Evolutionary conservation across 2,888 invertebrate species (phyloP).

Genomic region (Acanthosepion esculentum): DNA sequence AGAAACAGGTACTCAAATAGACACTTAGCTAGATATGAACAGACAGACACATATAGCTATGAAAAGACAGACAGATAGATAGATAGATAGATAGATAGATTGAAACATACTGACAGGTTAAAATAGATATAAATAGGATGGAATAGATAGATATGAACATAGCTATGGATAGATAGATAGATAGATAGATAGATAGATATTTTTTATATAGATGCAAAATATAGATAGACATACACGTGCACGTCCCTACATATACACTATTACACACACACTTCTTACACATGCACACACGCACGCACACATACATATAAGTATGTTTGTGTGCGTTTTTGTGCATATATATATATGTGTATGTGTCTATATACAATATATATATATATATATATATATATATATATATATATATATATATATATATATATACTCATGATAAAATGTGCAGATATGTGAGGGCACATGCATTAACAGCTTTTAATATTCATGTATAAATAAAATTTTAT

Average conservation of each 20-base stretch:
- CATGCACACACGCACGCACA: not conserved
- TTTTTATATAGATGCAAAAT: too few species aligned
- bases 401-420: not conserved
- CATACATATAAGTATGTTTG: not conserved
- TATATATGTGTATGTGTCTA: not conserved
- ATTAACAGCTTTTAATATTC: not conserved
- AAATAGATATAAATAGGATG: not conserved
- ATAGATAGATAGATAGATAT: not conserved
- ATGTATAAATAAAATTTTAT: not conserved
- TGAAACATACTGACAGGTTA: too few species aligned
- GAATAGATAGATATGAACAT: too few species aligned
- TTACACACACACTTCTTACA: not conserved
- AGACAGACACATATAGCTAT: too few species aligned
- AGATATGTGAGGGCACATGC: not conserved
- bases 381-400: constrained; percentile 41
- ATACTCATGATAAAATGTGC: not conserved
- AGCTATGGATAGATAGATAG: not conserved
- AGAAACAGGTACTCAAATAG: too few species aligned
- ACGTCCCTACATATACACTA: not conserved
- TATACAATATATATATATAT: not conserved
- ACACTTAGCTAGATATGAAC: too few species aligned
- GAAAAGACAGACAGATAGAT: not conserved
- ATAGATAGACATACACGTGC: not conserved
- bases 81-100: not conserved
- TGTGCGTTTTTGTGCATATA: not conserved